Percentiles rank a stretch among this genome's conserved stretches.
Conservation (phyloP, 2,797 vertebrate species). For the Peromyscus nudipes region DNA sequence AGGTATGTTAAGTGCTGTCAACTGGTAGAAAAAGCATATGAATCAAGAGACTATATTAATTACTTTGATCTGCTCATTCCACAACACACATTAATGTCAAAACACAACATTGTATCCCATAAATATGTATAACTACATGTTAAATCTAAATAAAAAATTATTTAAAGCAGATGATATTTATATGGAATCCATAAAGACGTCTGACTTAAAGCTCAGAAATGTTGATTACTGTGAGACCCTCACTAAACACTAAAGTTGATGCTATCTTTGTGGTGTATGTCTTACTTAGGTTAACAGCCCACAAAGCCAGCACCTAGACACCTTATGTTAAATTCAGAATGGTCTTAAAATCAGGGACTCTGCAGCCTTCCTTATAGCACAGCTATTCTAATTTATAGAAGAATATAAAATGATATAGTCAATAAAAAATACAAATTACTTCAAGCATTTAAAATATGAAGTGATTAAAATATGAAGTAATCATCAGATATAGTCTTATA, state of each 20-base stretch:
- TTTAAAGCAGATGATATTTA: background rate
- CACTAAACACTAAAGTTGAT: background rate
- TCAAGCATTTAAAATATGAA: background rate
- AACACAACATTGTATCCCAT: background rate
- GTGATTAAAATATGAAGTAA: background rate
- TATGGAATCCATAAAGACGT: background rate
- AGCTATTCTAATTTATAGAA: background rate
- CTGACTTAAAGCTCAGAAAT: background rate
- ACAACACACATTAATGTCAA: background rate
- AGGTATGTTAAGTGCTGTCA: background rate
- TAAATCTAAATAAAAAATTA: background rate
- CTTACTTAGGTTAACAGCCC: background rate
- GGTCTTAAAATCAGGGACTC: background rate
- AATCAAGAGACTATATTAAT: background rate
- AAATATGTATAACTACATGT: background rate
- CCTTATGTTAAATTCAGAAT: background rate
- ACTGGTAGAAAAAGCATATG: background rate
- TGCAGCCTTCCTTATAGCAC: background rate
- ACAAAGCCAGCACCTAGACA: background rate
- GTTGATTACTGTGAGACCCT: background rate
- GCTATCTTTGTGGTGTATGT: background rate
- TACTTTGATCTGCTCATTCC: background rate
- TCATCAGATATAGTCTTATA: background rate
- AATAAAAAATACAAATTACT: background rate
- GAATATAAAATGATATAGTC: background rate